Percentiles rank a stretch among this genome's conserved stretches.
phyloP scores from a whole-genome alignment of 2,113 vertebrate genomes.

The Apodemus speciosus region DNA sequence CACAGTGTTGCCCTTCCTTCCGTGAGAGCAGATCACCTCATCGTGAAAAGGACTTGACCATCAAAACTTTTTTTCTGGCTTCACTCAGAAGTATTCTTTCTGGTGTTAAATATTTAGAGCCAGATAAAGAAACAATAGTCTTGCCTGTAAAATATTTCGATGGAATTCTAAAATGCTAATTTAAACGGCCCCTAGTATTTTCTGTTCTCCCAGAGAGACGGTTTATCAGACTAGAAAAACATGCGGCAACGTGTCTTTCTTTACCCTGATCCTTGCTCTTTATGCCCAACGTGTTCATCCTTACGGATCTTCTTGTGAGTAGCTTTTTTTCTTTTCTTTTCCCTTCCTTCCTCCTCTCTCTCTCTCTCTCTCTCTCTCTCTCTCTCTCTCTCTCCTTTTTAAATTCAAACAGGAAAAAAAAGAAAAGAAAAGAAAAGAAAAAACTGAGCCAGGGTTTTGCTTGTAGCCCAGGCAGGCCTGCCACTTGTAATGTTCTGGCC shows the following conservation, averaged over 20 bases:
- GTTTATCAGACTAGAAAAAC: neutral
- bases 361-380: accelerated
- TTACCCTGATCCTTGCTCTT: neutral
- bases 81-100: neutral
- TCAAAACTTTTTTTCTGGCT: neutral
- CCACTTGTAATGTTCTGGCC: neutral
- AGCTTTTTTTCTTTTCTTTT: neutral
- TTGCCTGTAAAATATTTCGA: neutral
- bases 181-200: neutral
- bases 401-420: too few species aligned
- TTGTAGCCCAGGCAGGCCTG: neutral
- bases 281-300: neutral
- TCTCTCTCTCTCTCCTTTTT: too few species aligned
- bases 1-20: neutral
- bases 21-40: neutral
- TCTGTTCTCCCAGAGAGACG: neutral
- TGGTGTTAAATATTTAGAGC: neutral
- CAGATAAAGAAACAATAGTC: neutral
- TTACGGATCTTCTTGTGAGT: neutral
- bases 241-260: neutral
- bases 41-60: neutral
- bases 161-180: neutral
- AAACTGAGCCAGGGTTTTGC: too few species aligned
- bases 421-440: too few species aligned
- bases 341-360: too few species aligned